Conservation (phyloP, 2,888 invertebrate genomes). For the Hirtodrosophila alboralis region DNA sequence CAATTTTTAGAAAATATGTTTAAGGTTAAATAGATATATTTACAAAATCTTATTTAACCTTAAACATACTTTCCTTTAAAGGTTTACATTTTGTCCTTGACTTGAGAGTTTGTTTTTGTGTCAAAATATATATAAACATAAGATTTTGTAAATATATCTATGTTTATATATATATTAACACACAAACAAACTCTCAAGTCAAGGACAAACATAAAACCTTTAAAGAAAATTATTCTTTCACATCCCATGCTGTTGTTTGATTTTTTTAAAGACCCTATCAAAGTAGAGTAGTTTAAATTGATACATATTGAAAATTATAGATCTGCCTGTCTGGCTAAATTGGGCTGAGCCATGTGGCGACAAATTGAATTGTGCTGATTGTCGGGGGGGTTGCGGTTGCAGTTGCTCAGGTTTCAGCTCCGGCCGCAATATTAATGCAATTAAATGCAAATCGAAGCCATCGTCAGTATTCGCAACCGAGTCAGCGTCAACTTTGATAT, state of each 20-base stretch:
- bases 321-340: slow-evolving; percentile 35
- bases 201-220: too few relatives aligned
- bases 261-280: not conserved
- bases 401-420: slow-evolving; percentile 38
- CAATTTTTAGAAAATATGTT: too few relatives aligned
- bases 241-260: not conserved
- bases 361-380: slow-evolving; percentile 76
- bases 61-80: too few relatives aligned
- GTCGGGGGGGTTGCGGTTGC: slow-evolving; percentile 28
- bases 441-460: slow-evolving; percentile 71
- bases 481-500: slow-evolving; percentile 28
- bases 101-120: too few relatives aligned
- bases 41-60: too few relatives aligned
- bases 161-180: too few relatives aligned
- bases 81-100: too few relatives aligned
- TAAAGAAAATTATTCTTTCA: too few relatives aligned
- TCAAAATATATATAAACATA: too few relatives aligned
- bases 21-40: too few relatives aligned
- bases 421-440: slow-evolving; percentile 74
- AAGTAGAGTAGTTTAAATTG: slow-evolving; percentile 44
- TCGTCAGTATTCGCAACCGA: slow-evolving; percentile 10
- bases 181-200: too few relatives aligned
- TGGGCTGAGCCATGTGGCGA: slow-evolving; percentile 43
- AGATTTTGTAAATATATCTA: too few relatives aligned
- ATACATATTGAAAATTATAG: slow-evolving; percentile 45